Percentiles rank a stretch among this genome's conserved stretches.
Conservation (phyloP, 2,797 vertebrate species). For the Echiichthys vipera region DNA sequence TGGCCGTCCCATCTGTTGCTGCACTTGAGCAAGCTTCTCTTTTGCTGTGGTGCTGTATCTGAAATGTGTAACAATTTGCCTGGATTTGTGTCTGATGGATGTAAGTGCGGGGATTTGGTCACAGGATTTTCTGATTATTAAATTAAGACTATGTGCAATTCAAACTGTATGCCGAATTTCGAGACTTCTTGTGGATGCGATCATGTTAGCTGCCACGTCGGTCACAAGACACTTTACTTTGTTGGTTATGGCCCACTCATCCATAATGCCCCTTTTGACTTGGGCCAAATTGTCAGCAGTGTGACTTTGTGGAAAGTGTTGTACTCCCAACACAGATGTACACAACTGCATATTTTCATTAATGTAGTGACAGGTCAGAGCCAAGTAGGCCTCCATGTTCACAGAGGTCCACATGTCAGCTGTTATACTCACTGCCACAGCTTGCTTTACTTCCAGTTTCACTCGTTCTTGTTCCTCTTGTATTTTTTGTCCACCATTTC, state of each 20-base stretch:
- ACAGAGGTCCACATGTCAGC: too few relatives aligned
- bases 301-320: constrained; percentile 31
- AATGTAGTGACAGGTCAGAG: constrained; percentile 22
- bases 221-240: constrained; percentile 28
- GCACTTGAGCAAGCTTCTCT: too few relatives aligned
- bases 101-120: background rate
- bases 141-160: too few relatives aligned
- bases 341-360: constrained; percentile 35
- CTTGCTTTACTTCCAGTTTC: too few relatives aligned
- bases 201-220: constrained; percentile 13
- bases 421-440: too few relatives aligned
- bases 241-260: constrained; percentile 7
- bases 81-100: too few relatives aligned
- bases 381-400: too few relatives aligned
- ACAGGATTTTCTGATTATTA: constrained; percentile 6
- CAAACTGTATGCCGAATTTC: constrained; percentile 7
- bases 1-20: too few relatives aligned
- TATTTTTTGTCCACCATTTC: too few relatives aligned
- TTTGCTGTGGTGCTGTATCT: too few relatives aligned
- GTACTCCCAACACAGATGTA: constrained; percentile 40
- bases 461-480: too few relatives aligned
- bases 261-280: constrained; percentile 25
- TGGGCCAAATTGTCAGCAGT: constrained; percentile 22
- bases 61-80: too few relatives aligned
- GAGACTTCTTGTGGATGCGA: background rate